phyloP scores from a whole-genome alignment of 2,113 vertebrate species.

The Gallinago media region DNA sequence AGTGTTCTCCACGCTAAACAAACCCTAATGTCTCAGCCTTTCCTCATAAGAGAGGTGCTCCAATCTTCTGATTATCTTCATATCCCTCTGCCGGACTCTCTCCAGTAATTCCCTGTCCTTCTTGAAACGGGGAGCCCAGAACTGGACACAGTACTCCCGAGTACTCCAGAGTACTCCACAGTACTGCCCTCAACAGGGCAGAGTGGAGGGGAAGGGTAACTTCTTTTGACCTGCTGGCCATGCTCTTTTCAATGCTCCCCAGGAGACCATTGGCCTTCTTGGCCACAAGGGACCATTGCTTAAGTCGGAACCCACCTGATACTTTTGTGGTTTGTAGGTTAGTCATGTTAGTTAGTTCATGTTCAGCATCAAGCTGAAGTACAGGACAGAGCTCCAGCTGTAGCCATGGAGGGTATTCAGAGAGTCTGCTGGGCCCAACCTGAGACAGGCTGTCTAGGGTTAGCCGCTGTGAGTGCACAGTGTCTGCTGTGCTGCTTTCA shows the following conservation, averaged over 20 bases:
- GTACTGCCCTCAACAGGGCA: background rate
- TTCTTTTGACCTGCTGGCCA: background rate
- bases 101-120: background rate
- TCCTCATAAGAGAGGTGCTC: background rate
- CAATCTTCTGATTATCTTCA: background rate
- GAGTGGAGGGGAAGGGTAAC: background rate
- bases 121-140: background rate
- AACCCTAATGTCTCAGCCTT: background rate
- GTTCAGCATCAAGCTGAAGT: background rate
- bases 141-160: background rate
- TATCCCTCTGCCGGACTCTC: background rate
- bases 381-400: background rate
- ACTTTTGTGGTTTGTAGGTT: background rate
- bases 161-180: background rate
- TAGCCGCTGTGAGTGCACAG: background rate
- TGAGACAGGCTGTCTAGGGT: background rate
- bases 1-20: background rate
- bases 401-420: background rate
- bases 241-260: background rate
- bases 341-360: background rate
- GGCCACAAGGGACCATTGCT: background rate
- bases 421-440: background rate
- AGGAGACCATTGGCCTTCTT: background rate
- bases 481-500: background rate
- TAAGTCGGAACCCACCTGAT: background rate